Conservation (phyloP, 92 coral and sea anemone species). For the Galaxea fascicularis region DNA sequence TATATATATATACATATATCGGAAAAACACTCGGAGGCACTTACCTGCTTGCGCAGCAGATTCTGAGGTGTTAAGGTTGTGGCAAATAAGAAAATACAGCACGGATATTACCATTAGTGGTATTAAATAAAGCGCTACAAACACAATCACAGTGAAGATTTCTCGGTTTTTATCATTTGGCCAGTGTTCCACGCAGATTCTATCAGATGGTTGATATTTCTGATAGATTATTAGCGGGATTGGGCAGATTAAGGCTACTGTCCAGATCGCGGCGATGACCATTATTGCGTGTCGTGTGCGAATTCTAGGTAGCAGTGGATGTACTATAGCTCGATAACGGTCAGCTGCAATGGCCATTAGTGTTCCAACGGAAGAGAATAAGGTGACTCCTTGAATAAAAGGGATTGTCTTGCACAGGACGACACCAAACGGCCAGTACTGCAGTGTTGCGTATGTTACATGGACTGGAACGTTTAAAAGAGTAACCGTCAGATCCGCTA, state of each 20-base stretch:
- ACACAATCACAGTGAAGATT: constrained; percentile 55
- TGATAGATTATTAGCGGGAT: constrained; percentile 73
- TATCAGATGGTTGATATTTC: neutral
- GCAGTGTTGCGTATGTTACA: constrained; percentile 54
- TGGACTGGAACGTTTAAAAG: constrained; percentile 79
- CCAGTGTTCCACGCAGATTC: constrained; percentile 71
- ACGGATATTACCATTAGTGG: constrained; percentile 77
- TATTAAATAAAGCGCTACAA: constrained; percentile 65
- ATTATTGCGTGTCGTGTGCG: constrained; percentile 80
- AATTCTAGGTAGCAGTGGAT: constrained; percentile 81
- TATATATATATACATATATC: neutral
- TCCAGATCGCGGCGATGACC: constrained; percentile 80
- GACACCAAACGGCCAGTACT: constrained; percentile 82
- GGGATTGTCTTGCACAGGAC: constrained; percentile 74
- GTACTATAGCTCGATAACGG: constrained; percentile 86
- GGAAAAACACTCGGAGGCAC: neutral
- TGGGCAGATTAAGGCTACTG: constrained; percentile 63
- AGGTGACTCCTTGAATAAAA: constrained; percentile 70
- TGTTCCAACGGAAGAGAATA: constrained; percentile 82
- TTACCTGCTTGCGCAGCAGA: constrained; percentile 43
- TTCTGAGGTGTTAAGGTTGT: constrained; percentile 63
- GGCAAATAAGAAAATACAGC: constrained; percentile 76
- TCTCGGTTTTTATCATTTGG: constrained; percentile 26
- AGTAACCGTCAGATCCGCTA: constrained; percentile 82
- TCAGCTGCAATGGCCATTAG: constrained; percentile 86